These are phyloP conservation scores for Pachypanchax playfairii DNA, from an alignment of 2,113 vertebrate genomes.

Conservation along the genomic window DNA sequence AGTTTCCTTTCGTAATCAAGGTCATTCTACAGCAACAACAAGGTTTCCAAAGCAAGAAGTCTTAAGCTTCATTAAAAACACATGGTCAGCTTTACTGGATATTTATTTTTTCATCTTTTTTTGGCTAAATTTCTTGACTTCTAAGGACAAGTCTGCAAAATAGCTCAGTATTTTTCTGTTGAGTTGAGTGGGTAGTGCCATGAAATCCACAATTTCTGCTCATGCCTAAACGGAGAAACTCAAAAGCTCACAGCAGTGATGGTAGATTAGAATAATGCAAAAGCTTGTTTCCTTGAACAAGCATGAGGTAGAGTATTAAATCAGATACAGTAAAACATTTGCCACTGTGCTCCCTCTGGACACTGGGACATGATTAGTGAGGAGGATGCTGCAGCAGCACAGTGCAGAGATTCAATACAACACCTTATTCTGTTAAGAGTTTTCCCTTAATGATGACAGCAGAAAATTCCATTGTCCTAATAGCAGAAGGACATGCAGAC, in stretches of 20 bases:
- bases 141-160: too few species aligned
- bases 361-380: neutral
- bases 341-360: neutral
- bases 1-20: too few species aligned
- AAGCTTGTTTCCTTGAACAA: constrained; percentile 22
- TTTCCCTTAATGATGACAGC: constrained; percentile 23
- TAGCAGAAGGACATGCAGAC: constrained; percentile 17
- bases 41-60: neutral
- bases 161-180: too few species aligned
- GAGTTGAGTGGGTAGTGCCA: neutral
- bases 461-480: constrained; percentile 24
- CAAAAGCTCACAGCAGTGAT: constrained; percentile 7
- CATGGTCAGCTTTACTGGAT: neutral
- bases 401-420: too few species aligned
- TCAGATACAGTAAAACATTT: constrained; percentile 3
- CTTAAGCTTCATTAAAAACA: neutral
- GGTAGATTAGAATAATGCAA: constrained; percentile 29
- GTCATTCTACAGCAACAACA: neutral
- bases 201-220: constrained; percentile 15
- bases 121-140: too few species aligned
- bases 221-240: constrained; percentile 17
- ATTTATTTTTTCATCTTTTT: neutral
- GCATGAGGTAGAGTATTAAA: constrained; percentile 12
- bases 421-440: too few species aligned
- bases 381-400: constrained; percentile 21